These are phyloP conservation scores for Stomorhina lunata DNA, from an alignment of 2,888 invertebrate species.

Conservation along the genomic window DNA sequence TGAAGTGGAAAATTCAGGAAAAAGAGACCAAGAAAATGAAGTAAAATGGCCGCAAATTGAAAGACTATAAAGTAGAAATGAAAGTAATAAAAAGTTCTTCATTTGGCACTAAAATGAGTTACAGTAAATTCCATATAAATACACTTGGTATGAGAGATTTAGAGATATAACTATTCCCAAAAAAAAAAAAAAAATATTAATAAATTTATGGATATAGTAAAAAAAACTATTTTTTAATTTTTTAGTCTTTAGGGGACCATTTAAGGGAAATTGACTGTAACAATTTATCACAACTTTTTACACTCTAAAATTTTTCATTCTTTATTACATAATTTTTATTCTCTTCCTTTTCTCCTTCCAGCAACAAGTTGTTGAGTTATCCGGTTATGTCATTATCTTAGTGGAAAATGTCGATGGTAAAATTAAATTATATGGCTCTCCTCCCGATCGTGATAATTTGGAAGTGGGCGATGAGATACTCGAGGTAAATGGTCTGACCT, in stretches of 20 bases:
- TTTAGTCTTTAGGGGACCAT: too few species aligned
- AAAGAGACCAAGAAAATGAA: neutral
- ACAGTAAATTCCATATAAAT: too few species aligned
- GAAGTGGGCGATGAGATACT: slow-evolving; percentile 98
- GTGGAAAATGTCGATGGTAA: slow-evolving; percentile 96
- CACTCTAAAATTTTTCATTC: neutral
- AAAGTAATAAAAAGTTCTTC: neutral
- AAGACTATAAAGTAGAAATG: neutral
- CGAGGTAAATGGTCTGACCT: slow-evolving; percentile 95
- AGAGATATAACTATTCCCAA: too few species aligned
- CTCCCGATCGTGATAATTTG: slow-evolving; percentile 95
- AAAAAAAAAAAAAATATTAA: too few species aligned
- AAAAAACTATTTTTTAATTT: too few species aligned
- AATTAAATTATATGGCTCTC: slow-evolving; percentile 95
- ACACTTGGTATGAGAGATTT: too few species aligned
- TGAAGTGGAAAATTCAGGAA: neutral
- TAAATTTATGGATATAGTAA: too few species aligned
- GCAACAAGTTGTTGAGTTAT: slow-evolving; percentile 89
- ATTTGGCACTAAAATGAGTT: too few species aligned
- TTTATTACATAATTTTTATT: too few species aligned
- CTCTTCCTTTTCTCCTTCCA: slow-evolving; percentile 68
- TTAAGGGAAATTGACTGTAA: too few species aligned
- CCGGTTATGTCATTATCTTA: slow-evolving; percentile 96
- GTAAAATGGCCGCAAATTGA: neutral
- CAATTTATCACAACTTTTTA: too few species aligned